Evolutionary conservation across 2,888 invertebrate genomes (phyloP).

Genomic region (Drosophila anomalipes): DNA sequence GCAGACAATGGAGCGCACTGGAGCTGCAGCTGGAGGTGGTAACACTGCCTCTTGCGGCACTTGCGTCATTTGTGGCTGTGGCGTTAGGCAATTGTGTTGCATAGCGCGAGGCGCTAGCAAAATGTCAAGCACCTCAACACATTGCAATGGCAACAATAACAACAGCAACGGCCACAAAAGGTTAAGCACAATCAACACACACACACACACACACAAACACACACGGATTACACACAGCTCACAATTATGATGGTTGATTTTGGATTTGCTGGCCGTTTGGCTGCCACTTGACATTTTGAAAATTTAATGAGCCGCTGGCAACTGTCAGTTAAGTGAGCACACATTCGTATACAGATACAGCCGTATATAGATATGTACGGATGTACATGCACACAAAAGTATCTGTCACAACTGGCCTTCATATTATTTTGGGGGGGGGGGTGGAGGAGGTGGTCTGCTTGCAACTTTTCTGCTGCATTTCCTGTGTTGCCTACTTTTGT

Average conservation of each 20-base stretch:
- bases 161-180: constrained; percentile 47
- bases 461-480: constrained; percentile 64
- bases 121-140: constrained; percentile 74
- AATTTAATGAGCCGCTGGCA: constrained; percentile 72
- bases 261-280: constrained; percentile 37
- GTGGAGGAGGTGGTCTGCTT: background rate
- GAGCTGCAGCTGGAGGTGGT: constrained; percentile 3
- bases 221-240: background rate
- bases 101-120: constrained; percentile 64
- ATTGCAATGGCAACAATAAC: constrained; percentile 42
- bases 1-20: constrained; percentile 47
- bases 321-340: constrained; percentile 58
- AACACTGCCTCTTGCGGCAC: constrained; percentile 16
- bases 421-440: constrained; percentile 16
- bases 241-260: background rate
- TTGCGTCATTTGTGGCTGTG: constrained; percentile 28
- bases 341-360: background rate
- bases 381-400: background rate
- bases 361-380: too few species aligned
- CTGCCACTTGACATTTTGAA: constrained; percentile 54
- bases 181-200: constrained; percentile 60
- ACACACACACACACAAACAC: background rate
- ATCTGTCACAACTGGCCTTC: constrained; percentile 48
- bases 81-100: constrained; percentile 59
- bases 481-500: constrained; percentile 32